These are phyloP conservation scores for Tupaia chinensis DNA, from an alignment of 2,113 vertebrate genomes.

Conservation along the genomic window DNA sequence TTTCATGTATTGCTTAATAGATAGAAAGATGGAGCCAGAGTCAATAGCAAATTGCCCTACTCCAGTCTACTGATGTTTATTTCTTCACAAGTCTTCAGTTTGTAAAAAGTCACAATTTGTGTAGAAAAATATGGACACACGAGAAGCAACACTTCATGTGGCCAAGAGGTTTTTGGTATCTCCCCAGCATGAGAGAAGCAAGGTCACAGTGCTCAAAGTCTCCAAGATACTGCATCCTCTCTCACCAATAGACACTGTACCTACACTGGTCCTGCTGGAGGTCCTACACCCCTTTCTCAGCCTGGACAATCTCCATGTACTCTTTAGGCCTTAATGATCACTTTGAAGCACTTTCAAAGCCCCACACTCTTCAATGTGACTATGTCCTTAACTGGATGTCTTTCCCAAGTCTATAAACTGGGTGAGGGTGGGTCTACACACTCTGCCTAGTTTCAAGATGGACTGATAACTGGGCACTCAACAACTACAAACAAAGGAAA, in stretches of 20 bases:
- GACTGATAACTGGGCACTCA: neutral
- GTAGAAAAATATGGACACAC: neutral
- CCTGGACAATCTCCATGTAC: neutral
- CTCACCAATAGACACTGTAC: too few species aligned
- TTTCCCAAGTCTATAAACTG: neutral
- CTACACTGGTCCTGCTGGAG: neutral
- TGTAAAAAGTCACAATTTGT: neutral
- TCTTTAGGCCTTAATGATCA: neutral
- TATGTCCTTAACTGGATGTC: rapidly evolving
- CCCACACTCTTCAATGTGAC: neutral
- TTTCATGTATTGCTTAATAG: neutral
- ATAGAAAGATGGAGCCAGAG: neutral
- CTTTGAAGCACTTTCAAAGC: neutral
- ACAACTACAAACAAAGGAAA: rapidly evolving
- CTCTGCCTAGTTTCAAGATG: rapidly evolving
- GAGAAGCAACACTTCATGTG: neutral
- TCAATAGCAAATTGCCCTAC: neutral
- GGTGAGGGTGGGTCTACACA: rapidly evolving
- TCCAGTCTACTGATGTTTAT: neutral
- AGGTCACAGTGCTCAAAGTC: neutral
- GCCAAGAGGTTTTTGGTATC: neutral
- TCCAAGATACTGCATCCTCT: neutral
- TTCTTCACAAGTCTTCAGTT: neutral
- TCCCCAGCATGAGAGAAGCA: neutral
- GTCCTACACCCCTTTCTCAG: neutral